phyloP scores from a whole-genome alignment of 2,888 invertebrate genomes.

The Agonopterix subpropinquella region DNA sequence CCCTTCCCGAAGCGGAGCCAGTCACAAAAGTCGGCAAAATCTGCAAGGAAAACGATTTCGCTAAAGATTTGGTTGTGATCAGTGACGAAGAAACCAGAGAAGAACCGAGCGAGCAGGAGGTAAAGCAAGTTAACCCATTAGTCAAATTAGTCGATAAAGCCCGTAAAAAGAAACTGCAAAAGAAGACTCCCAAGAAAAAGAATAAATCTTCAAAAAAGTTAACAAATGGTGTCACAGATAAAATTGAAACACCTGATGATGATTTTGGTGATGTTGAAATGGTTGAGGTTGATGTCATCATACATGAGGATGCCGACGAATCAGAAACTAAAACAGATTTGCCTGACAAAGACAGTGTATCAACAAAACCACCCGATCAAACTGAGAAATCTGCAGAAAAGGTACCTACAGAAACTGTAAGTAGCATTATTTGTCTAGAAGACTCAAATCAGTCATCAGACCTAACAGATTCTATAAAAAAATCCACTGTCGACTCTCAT shows the following conservation, averaged over 20 bases:
- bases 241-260: conserved; percentile 15
- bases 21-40: conserved; percentile 56
- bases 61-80: conserved; percentile 43
- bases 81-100: conserved; percentile 60
- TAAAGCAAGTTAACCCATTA: conserved; percentile 48
- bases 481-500: no score
- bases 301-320: conserved; percentile 16
- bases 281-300: conserved; percentile 37
- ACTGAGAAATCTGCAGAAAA: conserved; percentile 1
- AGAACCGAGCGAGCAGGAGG: conserved; percentile 21
- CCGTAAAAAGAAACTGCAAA: conserved; percentile 56
- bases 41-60: conserved; percentile 48
- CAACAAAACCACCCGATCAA: conserved; percentile 1
- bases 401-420: conserved; percentile 3
- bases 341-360: conserved; percentile 1
- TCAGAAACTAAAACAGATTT: neutral
- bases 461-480: conserved; percentile 8
- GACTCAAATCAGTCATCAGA: conserved; percentile 15
- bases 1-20: conserved; percentile 44
- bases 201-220: conserved; percentile 23
- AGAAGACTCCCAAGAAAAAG: conserved; percentile 38
- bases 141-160: conserved; percentile 60
- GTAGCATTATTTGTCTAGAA: conserved; percentile 14
- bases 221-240: conserved; percentile 13
- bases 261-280: conserved; percentile 23